phyloP scores from a whole-genome alignment of 1,140 invertebrate species.

The Leptoteleia sp. region DNA sequence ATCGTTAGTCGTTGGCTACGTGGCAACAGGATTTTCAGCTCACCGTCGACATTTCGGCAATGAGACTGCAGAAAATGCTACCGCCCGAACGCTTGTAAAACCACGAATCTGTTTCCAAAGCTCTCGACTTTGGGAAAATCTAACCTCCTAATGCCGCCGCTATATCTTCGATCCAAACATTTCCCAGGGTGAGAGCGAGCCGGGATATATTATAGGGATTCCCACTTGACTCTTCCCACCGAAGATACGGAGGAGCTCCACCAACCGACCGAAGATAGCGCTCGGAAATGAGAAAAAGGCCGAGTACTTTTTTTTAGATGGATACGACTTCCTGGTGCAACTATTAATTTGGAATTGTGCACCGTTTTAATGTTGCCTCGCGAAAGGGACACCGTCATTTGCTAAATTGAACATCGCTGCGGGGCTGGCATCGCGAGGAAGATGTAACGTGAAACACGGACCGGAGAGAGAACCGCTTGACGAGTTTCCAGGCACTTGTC shows the following conservation, averaged over 20 bases:
- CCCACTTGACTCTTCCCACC: constrained; percentile 20
- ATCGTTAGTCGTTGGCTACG: constrained; percentile 9
- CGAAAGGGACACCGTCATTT: constrained; percentile 69
- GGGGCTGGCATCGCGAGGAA: constrained; percentile 53
- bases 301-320: too few species aligned
- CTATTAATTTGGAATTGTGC: constrained; percentile 38
- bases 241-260: too few species aligned
- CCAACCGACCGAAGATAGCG: too few species aligned
- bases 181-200: constrained; percentile 7
- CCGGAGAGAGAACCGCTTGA: constrained; percentile 56
- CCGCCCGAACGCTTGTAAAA: constrained; percentile 35
- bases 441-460: constrained; percentile 26
- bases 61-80: constrained; percentile 38
- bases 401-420: constrained; percentile 72
- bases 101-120: constrained; percentile 39
- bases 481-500: constrained; percentile 53
- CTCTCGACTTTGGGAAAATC: constrained; percentile 28
- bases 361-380: constrained; percentile 65
- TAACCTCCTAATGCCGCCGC: constrained; percentile 17
- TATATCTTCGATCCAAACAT: constrained; percentile 34
- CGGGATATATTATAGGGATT: constrained; percentile 33
- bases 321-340: constrained; percentile 31
- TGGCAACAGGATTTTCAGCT: constrained; percentile 21
- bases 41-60: constrained; percentile 40
- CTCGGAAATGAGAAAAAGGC: too few species aligned